Evolutionary conservation across 2,888 invertebrate species (phyloP).

Genomic region (Plagodis pulveraria): DNA sequence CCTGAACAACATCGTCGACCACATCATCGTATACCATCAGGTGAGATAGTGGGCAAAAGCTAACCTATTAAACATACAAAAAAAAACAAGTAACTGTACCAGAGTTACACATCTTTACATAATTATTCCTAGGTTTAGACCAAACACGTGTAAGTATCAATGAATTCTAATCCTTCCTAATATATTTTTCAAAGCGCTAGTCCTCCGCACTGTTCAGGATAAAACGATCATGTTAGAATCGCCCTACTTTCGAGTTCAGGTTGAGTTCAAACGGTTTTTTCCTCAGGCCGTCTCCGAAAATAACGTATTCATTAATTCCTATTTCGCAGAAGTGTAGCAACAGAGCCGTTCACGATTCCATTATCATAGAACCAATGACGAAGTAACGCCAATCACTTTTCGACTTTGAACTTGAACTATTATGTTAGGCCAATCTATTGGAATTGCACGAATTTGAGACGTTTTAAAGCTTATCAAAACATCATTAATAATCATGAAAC

Average conservation of each 20-base stretch:
- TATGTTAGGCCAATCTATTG: constrained; percentile 14
- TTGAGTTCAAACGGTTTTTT: constrained; percentile 25
- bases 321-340: constrained; percentile 28
- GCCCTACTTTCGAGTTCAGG: constrained; percentile 25
- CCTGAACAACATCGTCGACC: too few relatives aligned
- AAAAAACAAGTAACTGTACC: too few relatives aligned
- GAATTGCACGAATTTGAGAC: constrained; percentile 4
- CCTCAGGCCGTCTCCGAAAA: constrained; percentile 27
- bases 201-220: not conserved
- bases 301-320: constrained; percentile 28
- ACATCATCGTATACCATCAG: too few relatives aligned
- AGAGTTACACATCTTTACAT: too few relatives aligned
- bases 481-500: constrained; percentile 21
- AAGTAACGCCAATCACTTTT: constrained; percentile 23
- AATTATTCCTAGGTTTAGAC: too few relatives aligned
- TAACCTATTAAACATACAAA: too few relatives aligned
- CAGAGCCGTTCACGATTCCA: constrained; percentile 6
- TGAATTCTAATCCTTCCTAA: too few relatives aligned
- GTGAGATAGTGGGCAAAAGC: too few relatives aligned
- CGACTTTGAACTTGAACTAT: constrained; percentile 34
- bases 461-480: constrained; percentile 19
- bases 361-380: constrained; percentile 26
- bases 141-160: too few relatives aligned
- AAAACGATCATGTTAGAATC: not conserved
- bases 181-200: too few relatives aligned